Conservation (phyloP, 2,888 invertebrate genomes). For the Tenthredo livida region DNA sequence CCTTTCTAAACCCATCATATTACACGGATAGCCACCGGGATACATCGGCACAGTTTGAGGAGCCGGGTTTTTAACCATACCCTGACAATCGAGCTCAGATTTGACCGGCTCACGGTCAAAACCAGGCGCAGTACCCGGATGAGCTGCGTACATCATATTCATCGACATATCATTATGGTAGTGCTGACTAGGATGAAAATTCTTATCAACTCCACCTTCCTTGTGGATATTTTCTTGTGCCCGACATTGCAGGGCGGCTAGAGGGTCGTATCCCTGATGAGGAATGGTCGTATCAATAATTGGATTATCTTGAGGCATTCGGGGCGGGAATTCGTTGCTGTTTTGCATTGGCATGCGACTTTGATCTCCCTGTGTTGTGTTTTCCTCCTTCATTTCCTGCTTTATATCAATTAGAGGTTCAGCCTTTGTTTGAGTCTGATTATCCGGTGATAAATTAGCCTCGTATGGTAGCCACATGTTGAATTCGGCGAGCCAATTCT, state of each 20-base stretch:
- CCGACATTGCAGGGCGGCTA: conserved; percentile 65
- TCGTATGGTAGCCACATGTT: conserved; percentile 97
- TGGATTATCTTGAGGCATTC: conserved; percentile 66
- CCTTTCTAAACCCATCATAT: conserved; percentile 56
- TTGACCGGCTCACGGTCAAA: conserved; percentile 66
- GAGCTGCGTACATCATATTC: conserved; percentile 65
- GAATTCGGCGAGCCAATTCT: conserved; percentile 98
- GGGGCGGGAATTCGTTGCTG: conserved; percentile 68
- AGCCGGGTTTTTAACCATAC: conserved; percentile 61
- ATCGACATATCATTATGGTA: conserved; percentile 68
- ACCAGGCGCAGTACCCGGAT: conserved; percentile 59
- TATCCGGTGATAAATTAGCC: conserved; percentile 71
- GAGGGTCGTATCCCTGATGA: conserved; percentile 68
- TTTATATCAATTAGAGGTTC: conserved; percentile 67
- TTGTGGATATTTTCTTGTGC: conserved; percentile 63
- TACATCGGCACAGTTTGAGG: conserved; percentile 62
- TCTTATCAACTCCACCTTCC: conserved; percentile 63
- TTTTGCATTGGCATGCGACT: conserved; percentile 71
- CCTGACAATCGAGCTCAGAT: conserved; percentile 65
- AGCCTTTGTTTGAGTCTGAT: conserved; percentile 59
- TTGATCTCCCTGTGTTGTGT: conserved; percentile 69
- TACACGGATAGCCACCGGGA: conserved; percentile 59
- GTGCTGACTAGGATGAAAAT: conserved; percentile 46
- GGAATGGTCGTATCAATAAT: conserved; percentile 65
- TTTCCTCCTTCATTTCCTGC: conserved; percentile 73